Conservation (phyloP, 2,888 invertebrate genomes). For the Bombyx huttoni region DNA sequence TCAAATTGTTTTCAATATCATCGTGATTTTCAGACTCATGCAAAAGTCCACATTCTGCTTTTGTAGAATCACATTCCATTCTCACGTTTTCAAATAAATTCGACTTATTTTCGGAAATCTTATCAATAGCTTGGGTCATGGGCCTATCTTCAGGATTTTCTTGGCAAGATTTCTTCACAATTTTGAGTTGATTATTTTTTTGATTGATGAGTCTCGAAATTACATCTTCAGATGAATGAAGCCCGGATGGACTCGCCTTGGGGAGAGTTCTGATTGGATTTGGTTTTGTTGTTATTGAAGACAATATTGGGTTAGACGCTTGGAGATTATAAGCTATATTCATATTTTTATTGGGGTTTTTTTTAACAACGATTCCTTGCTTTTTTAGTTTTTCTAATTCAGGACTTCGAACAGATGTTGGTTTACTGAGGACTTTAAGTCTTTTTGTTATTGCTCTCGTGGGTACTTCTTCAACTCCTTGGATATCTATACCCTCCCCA, state of each 20-base stretch:
- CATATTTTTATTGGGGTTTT: conserved; percentile 19
- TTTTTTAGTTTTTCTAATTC: conserved; percentile 53
- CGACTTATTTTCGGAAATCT: not conserved
- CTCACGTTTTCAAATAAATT: conserved; percentile 1
- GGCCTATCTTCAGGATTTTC: conserved; percentile 1
- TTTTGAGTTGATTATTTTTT: conserved; percentile 55
- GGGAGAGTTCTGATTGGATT: conserved; percentile 5
- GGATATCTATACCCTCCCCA: conserved; percentile 56
- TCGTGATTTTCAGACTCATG: not conserved
- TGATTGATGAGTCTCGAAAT: conserved; percentile 51
- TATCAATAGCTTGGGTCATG: not conserved
- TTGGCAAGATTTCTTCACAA: conserved; percentile 36
- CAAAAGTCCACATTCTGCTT: conserved; percentile 3
- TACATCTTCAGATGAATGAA: conserved; percentile 37
- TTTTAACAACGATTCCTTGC: conserved; percentile 53
- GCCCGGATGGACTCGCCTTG: conserved; percentile 10
- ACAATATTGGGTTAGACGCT: conserved; percentile 1
- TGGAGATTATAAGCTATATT: conserved; percentile 5
- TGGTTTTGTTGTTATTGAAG: not conserved
- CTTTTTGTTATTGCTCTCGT: conserved; percentile 46
- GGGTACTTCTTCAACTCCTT: conserved; percentile 62
- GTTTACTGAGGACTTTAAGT: conserved; percentile 33
- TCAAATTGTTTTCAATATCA: not conserved
- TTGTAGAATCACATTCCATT: conserved; percentile 2
- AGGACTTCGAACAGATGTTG: conserved; percentile 19